Evolutionary conservation across 92 coral and sea anemone species (phyloP).

Genomic region (Hydrozoanthus gracilis): DNA sequence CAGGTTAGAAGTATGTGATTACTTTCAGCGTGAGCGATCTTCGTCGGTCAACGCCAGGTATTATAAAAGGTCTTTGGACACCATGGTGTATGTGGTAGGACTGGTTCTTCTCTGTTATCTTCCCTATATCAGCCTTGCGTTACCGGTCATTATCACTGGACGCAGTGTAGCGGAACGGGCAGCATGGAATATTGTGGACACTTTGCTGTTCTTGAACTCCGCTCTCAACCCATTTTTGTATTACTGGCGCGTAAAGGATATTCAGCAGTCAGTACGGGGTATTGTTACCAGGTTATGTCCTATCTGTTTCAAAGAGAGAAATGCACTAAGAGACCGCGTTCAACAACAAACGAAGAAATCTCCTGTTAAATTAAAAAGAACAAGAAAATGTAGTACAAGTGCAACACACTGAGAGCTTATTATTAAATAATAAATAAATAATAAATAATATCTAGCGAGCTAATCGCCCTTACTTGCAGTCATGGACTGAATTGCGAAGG

Average conservation of each 20-base stretch:
- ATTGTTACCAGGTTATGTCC: constrained; percentile 8
- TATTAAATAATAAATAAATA: too few species aligned
- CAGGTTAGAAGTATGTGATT: constrained; percentile 27
- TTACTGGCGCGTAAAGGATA: constrained; percentile 67
- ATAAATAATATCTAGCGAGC: too few species aligned
- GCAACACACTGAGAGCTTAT: too few species aligned
- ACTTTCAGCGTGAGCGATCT: constrained; percentile 38
- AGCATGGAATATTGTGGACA: constrained; percentile 55
- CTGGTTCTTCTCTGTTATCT: constrained; percentile 55
- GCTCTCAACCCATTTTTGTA: constrained; percentile 59
- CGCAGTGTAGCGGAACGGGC: constrained; percentile 52
- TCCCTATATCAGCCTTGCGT: constrained; percentile 51
- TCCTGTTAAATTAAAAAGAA: too few species aligned
- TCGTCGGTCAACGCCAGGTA: constrained; percentile 41
- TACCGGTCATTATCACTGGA: constrained; percentile 55
- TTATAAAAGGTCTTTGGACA: constrained; percentile 54
- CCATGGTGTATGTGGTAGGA: constrained; percentile 59
- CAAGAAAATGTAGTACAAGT: too few species aligned
- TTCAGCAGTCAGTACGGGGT: constrained; percentile 37
- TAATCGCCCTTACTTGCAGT: too few species aligned
- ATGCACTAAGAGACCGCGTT: not conserved
- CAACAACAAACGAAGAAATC: not conserved
- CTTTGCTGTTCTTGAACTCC: constrained; percentile 59
- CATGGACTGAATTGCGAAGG: too few species aligned
- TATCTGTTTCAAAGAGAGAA: not conserved